Conservation (phyloP, 2,113 vertebrate species). For the Festucalex cinctus region DNA sequence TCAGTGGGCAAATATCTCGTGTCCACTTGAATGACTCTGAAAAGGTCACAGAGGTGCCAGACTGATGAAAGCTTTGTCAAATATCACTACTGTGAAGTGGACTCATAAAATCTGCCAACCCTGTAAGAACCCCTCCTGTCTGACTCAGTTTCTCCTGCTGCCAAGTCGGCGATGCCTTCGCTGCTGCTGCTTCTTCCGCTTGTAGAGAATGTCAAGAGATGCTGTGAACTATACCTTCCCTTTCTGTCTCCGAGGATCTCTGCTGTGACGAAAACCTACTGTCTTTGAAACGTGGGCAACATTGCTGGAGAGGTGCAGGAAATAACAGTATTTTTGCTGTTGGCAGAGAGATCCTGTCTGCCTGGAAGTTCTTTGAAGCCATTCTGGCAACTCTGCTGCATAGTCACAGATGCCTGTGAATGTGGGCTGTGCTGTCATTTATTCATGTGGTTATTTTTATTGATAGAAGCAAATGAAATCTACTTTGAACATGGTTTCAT, state of each 20-base stretch:
- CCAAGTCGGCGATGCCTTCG: background rate
- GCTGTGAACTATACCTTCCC: background rate
- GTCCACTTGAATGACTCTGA: constrained; percentile 5
- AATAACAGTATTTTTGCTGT: constrained; percentile 7
- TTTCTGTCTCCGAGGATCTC: constrained; percentile 7
- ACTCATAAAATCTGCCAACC: constrained; percentile 7
- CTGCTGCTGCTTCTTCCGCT: constrained; percentile 11
- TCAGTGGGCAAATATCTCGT: background rate
- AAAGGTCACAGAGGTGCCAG: constrained; percentile 19
- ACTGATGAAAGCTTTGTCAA: constrained; percentile 19
- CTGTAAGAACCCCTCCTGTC: background rate
- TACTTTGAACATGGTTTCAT: background rate
- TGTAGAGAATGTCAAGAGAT: constrained; percentile 11
- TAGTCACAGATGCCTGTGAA: constrained; percentile 14
- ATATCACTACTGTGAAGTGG: background rate
- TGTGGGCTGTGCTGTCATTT: constrained; percentile 1
- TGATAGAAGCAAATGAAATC: background rate
- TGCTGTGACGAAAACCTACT: background rate
- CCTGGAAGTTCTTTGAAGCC: constrained; percentile 35
- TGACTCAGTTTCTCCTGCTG: constrained; percentile 1
- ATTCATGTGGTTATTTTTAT: constrained; percentile 1
- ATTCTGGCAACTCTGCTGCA: constrained; percentile 27
- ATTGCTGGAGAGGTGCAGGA: constrained; percentile 1
- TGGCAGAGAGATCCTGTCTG: constrained; percentile 20
- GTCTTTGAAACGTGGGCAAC: constrained; percentile 2